These are phyloP conservation scores for Malurus melanocephalus DNA, from an alignment of 2,113 vertebrate genomes.

Conservation along the genomic window DNA sequence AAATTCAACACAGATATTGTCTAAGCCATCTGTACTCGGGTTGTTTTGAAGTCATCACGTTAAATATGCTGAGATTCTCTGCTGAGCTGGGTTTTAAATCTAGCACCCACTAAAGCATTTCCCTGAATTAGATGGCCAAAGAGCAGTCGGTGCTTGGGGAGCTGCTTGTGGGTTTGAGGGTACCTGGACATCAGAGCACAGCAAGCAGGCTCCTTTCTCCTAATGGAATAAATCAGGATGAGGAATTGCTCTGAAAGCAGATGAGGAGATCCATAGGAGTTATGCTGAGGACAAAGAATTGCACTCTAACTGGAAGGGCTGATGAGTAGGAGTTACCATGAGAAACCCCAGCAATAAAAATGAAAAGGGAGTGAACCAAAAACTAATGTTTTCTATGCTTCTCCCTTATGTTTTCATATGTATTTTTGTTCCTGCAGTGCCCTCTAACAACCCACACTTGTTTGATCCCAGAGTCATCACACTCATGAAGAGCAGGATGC, in stretches of 20 bases:
- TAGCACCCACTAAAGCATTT: not conserved
- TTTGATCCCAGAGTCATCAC: not conserved
- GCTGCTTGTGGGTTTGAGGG: not conserved
- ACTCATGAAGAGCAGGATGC: not conserved
- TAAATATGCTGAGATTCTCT: not conserved
- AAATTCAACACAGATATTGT: conserved; percentile 38
- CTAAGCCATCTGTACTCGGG: not conserved
- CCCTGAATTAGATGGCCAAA: not conserved
- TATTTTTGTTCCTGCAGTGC: not conserved
- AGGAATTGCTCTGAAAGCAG: not conserved
- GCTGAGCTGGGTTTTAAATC: not conserved
- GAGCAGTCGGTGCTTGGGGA: accelerated
- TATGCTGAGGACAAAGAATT: not conserved
- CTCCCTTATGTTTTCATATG: accelerated
- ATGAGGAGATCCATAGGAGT: not conserved
- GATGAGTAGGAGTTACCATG: not conserved
- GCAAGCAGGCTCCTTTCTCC: not conserved
- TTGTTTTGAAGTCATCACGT: not conserved
- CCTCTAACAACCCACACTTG: accelerated
- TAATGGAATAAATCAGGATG: not conserved
- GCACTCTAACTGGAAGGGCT: not conserved
- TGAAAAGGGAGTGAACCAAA: not conserved
- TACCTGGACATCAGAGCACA: not conserved
- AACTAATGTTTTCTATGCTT: accelerated
- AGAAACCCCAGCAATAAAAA: not conserved